Evolutionary conservation across 2,113 vertebrate species (phyloP).

Genomic region (Laterallus jamaicensis): DNA sequence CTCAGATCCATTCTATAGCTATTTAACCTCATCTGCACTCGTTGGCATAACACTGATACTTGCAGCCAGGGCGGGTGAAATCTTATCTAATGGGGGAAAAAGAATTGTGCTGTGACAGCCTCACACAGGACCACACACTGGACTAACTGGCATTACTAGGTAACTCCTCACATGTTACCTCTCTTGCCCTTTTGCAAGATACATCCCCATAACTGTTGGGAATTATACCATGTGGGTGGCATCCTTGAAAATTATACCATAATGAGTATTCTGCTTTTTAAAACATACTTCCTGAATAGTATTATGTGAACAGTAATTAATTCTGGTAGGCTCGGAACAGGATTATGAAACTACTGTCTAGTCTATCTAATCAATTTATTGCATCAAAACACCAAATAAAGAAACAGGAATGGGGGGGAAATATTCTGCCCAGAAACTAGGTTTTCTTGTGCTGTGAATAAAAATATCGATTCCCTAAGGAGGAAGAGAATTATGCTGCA

Average conservation of each 20-base stretch:
- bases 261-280: conserved; percentile 57
- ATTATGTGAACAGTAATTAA: conserved; percentile 60
- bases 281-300: conserved; percentile 50
- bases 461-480: conserved; percentile 34
- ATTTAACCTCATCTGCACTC: not conserved
- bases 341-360: conserved; percentile 55
- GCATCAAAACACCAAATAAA: conserved; percentile 51
- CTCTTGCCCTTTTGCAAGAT: not conserved
- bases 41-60: not conserved
- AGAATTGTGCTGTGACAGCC: not conserved
- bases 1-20: not conserved
- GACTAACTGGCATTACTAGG: not conserved
- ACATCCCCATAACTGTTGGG: not conserved
- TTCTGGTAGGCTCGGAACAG: conserved; percentile 45
- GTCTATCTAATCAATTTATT: conserved; percentile 63
- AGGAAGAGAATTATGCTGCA: conserved; percentile 46
- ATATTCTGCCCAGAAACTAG: conserved; percentile 13
- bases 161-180: not conserved
- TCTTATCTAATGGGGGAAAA: not conserved
- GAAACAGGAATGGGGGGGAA: conserved; percentile 24
- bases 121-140: not conserved
- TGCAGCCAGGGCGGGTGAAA: not conserved
- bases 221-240: not conserved
- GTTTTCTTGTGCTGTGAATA: conserved; percentile 44
- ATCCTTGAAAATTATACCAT: conserved; percentile 37